Percentiles rank a stretch among this genome's conserved stretches.
phyloP scores from a whole-genome alignment of 2,888 invertebrate genomes.

The Drosophila lutescens region DNA sequence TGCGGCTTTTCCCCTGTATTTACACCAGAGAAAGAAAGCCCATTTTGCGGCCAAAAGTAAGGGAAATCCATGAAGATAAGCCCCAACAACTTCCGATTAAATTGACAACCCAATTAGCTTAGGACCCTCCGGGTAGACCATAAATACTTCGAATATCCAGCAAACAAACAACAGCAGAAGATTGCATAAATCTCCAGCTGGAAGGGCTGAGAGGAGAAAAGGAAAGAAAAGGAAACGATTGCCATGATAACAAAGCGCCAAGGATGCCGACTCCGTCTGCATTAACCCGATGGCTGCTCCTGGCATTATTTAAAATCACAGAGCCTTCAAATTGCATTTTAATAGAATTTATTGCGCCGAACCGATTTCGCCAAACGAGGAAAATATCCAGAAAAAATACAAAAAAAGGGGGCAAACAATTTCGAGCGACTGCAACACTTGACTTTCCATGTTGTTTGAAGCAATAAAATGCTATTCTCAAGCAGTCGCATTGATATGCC shows the following conservation, averaged over 20 bases:
- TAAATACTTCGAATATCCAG: slow-evolving; percentile 48
- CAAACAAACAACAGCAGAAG: slow-evolving; percentile 41
- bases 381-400: slow-evolving; percentile 44
- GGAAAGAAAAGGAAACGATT: slow-evolving; percentile 14
- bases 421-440: slow-evolving; percentile 74
- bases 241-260: slow-evolving; percentile 24
- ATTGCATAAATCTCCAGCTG: slow-evolving; percentile 39
- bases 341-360: slow-evolving; percentile 78
- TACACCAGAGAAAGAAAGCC: background rate
- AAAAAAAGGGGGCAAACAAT: slow-evolving; percentile 23
- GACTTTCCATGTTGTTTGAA: slow-evolving; percentile 73
- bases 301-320: slow-evolving; percentile 77
- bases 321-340: slow-evolving; percentile 79
- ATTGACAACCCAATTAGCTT: slow-evolving; percentile 48
- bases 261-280: slow-evolving; percentile 32
- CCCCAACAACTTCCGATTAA: slow-evolving; percentile 33
- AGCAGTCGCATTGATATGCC: slow-evolving; percentile 58
- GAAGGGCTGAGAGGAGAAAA: slow-evolving; percentile 1
- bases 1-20: slow-evolving; percentile 13
- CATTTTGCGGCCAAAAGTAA: background rate
- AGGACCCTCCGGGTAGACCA: slow-evolving; percentile 36
- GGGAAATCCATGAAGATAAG: slow-evolving; percentile 15
- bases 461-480: slow-evolving; percentile 75
- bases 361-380: slow-evolving; percentile 50
- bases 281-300: slow-evolving; percentile 45